phyloP scores from a whole-genome alignment of 1,140 invertebrate species.

The Macrocentrus cingulum region DNA sequence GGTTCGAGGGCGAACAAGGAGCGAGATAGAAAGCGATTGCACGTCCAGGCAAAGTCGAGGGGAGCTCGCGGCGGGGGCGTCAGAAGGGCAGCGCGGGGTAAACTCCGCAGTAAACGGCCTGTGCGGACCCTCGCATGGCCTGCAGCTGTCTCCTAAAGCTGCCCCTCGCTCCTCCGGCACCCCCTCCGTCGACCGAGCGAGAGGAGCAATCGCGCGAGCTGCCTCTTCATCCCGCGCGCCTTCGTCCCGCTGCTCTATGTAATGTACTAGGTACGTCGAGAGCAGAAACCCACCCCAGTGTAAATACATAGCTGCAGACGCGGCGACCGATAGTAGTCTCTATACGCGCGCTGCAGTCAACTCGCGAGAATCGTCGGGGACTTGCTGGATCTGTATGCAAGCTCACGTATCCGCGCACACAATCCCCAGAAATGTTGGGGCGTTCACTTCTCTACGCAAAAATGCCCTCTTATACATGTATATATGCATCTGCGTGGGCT shows the following conservation, averaged over 20 bases:
- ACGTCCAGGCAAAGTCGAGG: conserved; percentile 15
- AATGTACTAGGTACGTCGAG: conserved; percentile 28
- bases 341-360: conserved; percentile 17
- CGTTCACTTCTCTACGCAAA: no score
- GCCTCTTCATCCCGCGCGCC: conserved; percentile 14
- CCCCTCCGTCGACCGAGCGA: conserved; percentile 22
- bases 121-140: conserved; percentile 42
- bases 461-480: no score
- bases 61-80: conserved; percentile 5
- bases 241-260: conserved; percentile 22
- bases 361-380: conserved; percentile 6
- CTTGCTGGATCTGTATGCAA: conserved; percentile 15
- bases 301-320: conserved; percentile 37
- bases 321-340: conserved; percentile 21
- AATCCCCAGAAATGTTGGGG: conserved; percentile 17
- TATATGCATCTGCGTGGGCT: no score
- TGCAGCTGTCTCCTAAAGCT: conserved; percentile 49
- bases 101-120: conserved; percentile 35
- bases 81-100: conserved; percentile 15
- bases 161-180: conserved; percentile 11
- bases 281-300: conserved; percentile 34
- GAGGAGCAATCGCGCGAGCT: conserved; percentile 16
- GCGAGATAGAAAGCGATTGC: conserved; percentile 1
- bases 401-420: conserved; percentile 16
- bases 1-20: conserved; percentile 26